Conservation (phyloP, 2,113 vertebrate genomes). For the Leucopternis melanops region DNA sequence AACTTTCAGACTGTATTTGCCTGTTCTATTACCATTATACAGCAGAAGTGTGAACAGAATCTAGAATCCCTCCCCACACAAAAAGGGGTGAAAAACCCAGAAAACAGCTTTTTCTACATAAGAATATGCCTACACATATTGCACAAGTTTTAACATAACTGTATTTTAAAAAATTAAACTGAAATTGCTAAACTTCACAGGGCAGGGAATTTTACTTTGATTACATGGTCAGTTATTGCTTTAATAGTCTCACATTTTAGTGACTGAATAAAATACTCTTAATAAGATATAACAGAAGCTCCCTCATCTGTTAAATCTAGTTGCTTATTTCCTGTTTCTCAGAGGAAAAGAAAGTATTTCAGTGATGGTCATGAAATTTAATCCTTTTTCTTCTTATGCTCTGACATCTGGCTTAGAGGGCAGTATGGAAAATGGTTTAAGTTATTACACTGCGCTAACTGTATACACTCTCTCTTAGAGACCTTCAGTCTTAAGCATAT, state of each 20-base stretch:
- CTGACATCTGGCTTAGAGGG: background rate
- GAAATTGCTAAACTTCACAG: background rate
- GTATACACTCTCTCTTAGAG: background rate
- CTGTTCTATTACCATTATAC: background rate
- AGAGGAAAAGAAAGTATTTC: background rate
- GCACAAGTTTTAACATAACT: background rate
- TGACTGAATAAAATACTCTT: background rate
- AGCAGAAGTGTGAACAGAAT: background rate
- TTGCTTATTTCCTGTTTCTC: background rate
- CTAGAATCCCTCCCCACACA: background rate
- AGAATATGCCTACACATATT: background rate
- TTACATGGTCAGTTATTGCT: background rate
- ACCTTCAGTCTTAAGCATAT: background rate
- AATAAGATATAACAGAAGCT: background rate
- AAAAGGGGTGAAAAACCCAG: accelerated
- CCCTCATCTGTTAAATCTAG: background rate
- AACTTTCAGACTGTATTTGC: background rate
- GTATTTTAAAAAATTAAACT: background rate
- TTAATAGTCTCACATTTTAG: background rate
- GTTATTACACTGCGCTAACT: background rate
- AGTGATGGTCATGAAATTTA: background rate
- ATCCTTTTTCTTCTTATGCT: background rate
- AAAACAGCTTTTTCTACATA: background rate
- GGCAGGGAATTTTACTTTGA: background rate
- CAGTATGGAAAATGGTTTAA: background rate